Evolutionary conservation across 2,888 invertebrate genomes (phyloP).

Genomic region (Trichopoda pennipes): DNA sequence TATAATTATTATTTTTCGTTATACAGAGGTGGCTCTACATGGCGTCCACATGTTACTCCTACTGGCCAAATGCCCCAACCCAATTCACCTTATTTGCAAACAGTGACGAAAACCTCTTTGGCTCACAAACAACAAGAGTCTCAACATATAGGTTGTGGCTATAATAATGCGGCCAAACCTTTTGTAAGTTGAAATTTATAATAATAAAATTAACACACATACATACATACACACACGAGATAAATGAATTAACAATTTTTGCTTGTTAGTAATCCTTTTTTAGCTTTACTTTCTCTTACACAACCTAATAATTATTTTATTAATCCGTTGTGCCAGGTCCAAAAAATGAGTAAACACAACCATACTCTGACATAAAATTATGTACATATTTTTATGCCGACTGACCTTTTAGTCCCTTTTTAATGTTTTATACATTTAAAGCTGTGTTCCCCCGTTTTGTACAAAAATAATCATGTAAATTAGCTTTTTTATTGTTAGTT

Average conservation of each 20-base stretch:
- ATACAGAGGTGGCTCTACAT: conserved; percentile 91
- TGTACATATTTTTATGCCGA: conserved; percentile 8
- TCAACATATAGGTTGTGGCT: conserved; percentile 90
- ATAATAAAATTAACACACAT: not conserved
- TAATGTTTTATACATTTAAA: conserved; percentile 10
- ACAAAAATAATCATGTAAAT: conserved; percentile 60
- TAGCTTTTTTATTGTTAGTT: conserved; percentile 33
- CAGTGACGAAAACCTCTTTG: conserved; percentile 93
- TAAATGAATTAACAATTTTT: too few relatives aligned
- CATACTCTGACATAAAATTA: not conserved
- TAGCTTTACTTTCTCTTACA: not conserved
- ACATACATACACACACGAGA: not conserved
- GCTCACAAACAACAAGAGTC: conserved; percentile 87
- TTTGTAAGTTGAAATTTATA: conserved; percentile 82
- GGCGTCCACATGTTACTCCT: conserved; percentile 94
- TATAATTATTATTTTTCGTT: conserved; percentile 33
- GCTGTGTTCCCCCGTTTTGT: conserved; percentile 10
- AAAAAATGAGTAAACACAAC: not conserved
- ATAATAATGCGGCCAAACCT: conserved; percentile 94
- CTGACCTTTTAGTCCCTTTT: conserved; percentile 43
- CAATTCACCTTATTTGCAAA: conserved; percentile 81
- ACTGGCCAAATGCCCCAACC: conserved; percentile 86
- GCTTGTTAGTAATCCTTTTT: conserved; percentile 1
- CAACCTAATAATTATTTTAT: conserved; percentile 59
- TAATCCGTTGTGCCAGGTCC: conserved; percentile 34